These are phyloP conservation scores for Hemiprocne comata DNA, from an alignment of 2,113 vertebrate species.

Conservation along the genomic window DNA sequence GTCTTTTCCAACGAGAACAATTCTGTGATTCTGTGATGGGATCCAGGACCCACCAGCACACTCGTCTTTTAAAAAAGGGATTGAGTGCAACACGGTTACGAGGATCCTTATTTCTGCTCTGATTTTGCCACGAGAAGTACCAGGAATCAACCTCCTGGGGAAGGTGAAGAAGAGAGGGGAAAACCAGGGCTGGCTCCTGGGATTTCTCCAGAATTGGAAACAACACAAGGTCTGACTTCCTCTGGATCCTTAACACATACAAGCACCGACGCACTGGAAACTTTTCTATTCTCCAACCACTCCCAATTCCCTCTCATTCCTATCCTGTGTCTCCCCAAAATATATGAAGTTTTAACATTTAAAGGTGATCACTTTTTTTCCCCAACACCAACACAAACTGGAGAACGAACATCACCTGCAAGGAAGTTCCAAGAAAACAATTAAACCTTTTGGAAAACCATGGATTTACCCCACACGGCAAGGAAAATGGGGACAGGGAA, in stretches of 20 bases:
- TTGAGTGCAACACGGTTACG: rapidly evolving
- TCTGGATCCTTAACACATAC: neutral
- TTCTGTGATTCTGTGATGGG: too few relatives aligned
- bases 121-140: neutral
- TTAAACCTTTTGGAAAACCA: neutral
- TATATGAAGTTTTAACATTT: neutral
- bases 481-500: neutral
- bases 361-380: neutral
- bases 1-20: too few relatives aligned
- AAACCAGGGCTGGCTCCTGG: neutral
- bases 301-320: neutral
- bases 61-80: rapidly evolving
- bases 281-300: neutral
- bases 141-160: neutral
- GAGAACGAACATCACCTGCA: neutral
- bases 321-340: neutral
- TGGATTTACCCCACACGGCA: neutral
- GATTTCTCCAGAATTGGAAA: neutral
- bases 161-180: neutral
- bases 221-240: neutral
- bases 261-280: rapidly evolving
- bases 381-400: neutral
- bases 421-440: neutral
- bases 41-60: neutral
- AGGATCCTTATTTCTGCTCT: neutral